Evolutionary conservation across 2,113 vertebrate species (phyloP).

Genomic region (Nibea albiflora): DNA sequence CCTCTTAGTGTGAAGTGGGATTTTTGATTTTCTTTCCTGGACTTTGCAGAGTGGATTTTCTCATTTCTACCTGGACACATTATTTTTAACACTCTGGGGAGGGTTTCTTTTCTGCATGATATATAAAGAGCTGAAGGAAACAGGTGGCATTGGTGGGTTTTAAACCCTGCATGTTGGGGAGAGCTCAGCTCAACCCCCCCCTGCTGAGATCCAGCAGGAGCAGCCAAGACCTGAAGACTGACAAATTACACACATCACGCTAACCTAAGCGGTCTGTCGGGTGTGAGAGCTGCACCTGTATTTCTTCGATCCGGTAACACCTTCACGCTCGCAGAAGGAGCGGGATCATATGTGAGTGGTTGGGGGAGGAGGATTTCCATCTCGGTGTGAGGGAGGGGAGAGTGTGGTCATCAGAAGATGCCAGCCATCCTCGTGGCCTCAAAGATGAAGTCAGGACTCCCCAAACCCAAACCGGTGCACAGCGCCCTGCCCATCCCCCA

Average conservation of each 20-base stretch:
- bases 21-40: conserved; percentile 32
- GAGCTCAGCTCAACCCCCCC: conserved; percentile 37
- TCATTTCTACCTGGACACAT: neutral
- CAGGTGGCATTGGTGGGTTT: conserved; percentile 57
- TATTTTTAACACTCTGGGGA: neutral
- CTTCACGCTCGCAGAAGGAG: neutral
- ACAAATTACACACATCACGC: conserved; percentile 25
- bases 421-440: conserved; percentile 95
- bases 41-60: conserved; percentile 27
- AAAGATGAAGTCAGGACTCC: conserved; percentile 98
- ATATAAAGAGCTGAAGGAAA: conserved; percentile 40
- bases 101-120: conserved; percentile 29
- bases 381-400: conserved; percentile 22
- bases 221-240: conserved; percentile 21
- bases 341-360: neutral
- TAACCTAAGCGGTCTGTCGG: conserved; percentile 7
- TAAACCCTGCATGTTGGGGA: conserved; percentile 41
- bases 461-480: conserved; percentile 95
- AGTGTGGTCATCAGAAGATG: conserved; percentile 86
- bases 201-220: conserved; percentile 46
- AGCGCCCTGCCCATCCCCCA: conserved; percentile 94
- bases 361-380: conserved; percentile 2
- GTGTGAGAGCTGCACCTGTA: conserved; percentile 2
- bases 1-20: conserved; percentile 28
- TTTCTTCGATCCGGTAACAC: conserved; percentile 4